Conservation (phyloP, 2,797 vertebrate genomes). For the Sebastes glaucus region DNA sequence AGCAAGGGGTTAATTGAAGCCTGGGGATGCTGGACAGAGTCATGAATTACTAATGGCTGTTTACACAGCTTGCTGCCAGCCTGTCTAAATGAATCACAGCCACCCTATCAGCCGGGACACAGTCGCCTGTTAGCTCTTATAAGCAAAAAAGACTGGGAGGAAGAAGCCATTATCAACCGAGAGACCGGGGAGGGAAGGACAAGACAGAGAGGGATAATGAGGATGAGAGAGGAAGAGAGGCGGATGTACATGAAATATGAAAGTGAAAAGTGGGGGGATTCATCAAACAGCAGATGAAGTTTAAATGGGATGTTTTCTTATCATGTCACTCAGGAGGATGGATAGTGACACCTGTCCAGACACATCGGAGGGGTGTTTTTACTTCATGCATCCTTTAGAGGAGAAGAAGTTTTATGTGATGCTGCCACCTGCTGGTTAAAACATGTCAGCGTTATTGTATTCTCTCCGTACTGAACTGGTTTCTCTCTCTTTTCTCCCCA, state of each 20-base stretch:
- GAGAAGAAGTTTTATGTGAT: not conserved
- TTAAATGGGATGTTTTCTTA: constrained; percentile 32
- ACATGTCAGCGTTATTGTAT: not conserved
- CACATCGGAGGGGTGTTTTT: not conserved
- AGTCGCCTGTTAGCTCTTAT: constrained; percentile 48
- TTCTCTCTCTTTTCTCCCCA: not conserved
- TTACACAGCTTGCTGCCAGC: constrained; percentile 79
- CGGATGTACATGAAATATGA: constrained; percentile 26
- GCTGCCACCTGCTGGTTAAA: constrained; percentile 60
- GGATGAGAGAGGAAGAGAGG: not conserved
- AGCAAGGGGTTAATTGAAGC: constrained; percentile 80
- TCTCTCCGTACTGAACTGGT: not conserved
- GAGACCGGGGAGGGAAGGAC: constrained; percentile 28
- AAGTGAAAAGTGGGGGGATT: constrained; percentile 19
- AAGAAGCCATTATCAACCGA: constrained; percentile 48
- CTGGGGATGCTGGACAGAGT: constrained; percentile 71
- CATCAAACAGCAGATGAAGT: constrained; percentile 34
- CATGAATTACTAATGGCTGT: constrained; percentile 84
- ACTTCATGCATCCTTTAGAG: not conserved
- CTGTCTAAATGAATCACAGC: constrained; percentile 77
- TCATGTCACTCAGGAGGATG: constrained; percentile 20
- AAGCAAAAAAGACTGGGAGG: constrained; percentile 44
- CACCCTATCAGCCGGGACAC: constrained; percentile 62
- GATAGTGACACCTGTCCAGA: constrained; percentile 40
- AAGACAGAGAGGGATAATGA: constrained; percentile 35